Evolutionary conservation across 2,797 vertebrate species (phyloP), one percentile per base, ranked within the genome.

Genomic region (Pipistrellus pygmaeus): DNA sequence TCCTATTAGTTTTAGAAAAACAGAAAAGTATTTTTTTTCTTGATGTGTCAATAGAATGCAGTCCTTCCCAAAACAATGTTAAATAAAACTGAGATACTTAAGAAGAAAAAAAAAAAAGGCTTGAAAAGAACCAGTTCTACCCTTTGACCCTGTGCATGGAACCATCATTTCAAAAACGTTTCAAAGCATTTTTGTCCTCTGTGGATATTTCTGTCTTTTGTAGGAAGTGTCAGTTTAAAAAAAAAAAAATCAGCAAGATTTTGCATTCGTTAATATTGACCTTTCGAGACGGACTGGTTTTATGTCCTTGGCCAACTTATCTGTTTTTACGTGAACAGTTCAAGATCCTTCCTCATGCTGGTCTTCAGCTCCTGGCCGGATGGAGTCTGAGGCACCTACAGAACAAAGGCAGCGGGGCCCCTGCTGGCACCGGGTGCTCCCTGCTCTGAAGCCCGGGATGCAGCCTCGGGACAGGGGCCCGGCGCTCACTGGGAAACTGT

Each of bases 1-100:
- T 73, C 88, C 85, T 95, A 95, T 93, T 97, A 96, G 94, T 77
- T 96, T 93, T 93, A 96, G 71, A 96, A 97, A 97, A 97, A 96
- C 90, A 96, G 27, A 92, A 96, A 97, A 90, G 90, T 38, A 92
- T 69, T 38, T 93, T 96, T 90, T 88, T 85, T 35, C 80, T 94
- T 82, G 17, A 53, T 38, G 46, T 95, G 66, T 96, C 94, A 86
- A 95, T 93, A 97, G 88, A 95, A 88, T 93, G 88, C 18, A 73
- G 85, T 86, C 88, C 90, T 95, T 89, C 93, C 81, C 90, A 38
- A 90, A 95, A 95, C 90, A 96, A 95, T 90, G 92, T 92, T 88
- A 95, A 96, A 86, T 93, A 81, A 88, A 96, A 96, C 72, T 14
- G 30, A 69, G 60, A 27, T 66, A 68, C 83, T 93, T 77, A 4